Base-by-base conservation (phyloP, 2,888 invertebrate genomes). In the Drosophila phalerata region DNA sequence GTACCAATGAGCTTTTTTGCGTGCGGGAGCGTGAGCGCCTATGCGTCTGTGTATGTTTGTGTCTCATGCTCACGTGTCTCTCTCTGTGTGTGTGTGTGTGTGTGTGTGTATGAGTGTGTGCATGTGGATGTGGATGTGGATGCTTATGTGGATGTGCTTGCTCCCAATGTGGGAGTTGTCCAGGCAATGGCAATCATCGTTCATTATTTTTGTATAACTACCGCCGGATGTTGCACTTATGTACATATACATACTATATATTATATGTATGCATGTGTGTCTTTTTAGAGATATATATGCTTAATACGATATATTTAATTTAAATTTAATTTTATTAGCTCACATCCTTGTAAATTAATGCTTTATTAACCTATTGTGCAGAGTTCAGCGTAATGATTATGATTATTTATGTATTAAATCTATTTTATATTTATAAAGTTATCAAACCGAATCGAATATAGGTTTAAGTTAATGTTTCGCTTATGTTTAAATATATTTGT, bases 151-250 rank as follows among this genome's bases (percentile, higher is more conserved):
- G 49, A 25, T 42, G 34, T 43, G 11, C n/a, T n/a, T 34, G 43
- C 56, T 45, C n/a, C 43, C 62, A 57, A 60, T 78, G 89, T 81
- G 85, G 82, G 82, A 74, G 89, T 76, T 70, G 38, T 58, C 28
- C 49, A 53, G 57, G 53, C 64, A 57, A 80, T 62, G 60, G 69
- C 80, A 87, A 82, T 84, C 78, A 87, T 74, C 67, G 69, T 69
- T 89, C 66, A 89, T 84, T 84, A 77, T 66, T 69, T 83, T 68
- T 51, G 40, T 68, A 30, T 64, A 78, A 78, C 61, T 81, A 69
- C 82, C 82, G 69, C 62, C 74, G 75, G 69, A 80, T 71, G 56
- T 74, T 77, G 60, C 57, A 47, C 40, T 22, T 53, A 55, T 30
- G 13, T 42, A 30, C 28, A 28, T 13, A 5, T 52, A 25, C 6